A percentile compares a stretch with the other conserved stretches of the same genome.
These are phyloP conservation scores for Rhyacichthys aspro DNA, from an alignment of 2,797 vertebrate genomes.

Conservation along the genomic window DNA sequence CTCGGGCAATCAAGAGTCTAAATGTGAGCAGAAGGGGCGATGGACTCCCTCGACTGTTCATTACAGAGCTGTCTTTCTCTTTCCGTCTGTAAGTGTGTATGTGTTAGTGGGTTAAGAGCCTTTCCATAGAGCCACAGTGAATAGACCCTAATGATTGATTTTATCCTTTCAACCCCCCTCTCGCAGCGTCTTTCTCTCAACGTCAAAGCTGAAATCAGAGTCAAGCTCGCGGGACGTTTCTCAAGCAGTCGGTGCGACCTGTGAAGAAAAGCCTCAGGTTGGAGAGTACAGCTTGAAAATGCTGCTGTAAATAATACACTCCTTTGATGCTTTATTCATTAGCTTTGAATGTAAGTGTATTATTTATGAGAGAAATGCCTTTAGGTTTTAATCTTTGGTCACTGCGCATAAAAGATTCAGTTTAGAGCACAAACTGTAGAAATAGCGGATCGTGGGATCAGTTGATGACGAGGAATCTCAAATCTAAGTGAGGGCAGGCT, in stretches of 20 bases:
- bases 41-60: slow-evolving; percentile 79
- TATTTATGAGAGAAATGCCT: background rate
- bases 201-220: slow-evolving; percentile 67
- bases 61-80: slow-evolving; percentile 58
- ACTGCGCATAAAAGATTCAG: background rate
- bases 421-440: slow-evolving; percentile 1
- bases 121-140: slow-evolving; percentile 64
- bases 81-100: slow-evolving; percentile 49
- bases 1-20: slow-evolving; percentile 71
- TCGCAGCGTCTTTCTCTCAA: slow-evolving; percentile 54
- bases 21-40: slow-evolving; percentile 73
- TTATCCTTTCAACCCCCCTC: slow-evolving; percentile 57
- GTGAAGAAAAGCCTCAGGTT: slow-evolving; percentile 38
- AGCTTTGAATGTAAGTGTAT: background rate
- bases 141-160: slow-evolving; percentile 76
- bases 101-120: slow-evolving; percentile 73
- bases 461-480: background rate
- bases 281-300: slow-evolving; percentile 17
- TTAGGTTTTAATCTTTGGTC: background rate
- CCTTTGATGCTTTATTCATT: background rate
- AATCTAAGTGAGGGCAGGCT: background rate
- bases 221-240: slow-evolving; percentile 46
- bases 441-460: background rate
- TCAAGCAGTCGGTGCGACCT: slow-evolving; percentile 28
- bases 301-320: slow-evolving; percentile 6